A percentile compares a stretch with the other conserved stretches of the same genome.
phyloP scores from a whole-genome alignment of 2,113 vertebrate genomes.

The Dicentrarchus labrax region DNA sequence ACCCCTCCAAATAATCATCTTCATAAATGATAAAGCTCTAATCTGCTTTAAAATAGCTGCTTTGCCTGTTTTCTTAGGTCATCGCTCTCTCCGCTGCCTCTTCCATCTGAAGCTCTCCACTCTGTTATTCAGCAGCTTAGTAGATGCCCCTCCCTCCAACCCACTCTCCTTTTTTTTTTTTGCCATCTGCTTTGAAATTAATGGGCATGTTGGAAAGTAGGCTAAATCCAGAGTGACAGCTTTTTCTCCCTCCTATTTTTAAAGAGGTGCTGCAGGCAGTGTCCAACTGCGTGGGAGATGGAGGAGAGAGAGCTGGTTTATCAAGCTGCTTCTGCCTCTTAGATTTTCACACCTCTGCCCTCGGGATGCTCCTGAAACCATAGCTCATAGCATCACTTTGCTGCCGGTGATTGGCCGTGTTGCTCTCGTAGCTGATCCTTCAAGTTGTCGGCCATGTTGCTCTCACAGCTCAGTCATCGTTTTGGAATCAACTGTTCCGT shows the following conservation, averaged over 20 bases:
- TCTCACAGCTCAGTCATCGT: not conserved
- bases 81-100: slow-evolving; percentile 8
- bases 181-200: slow-evolving; percentile 85
- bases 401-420: slow-evolving; percentile 10
- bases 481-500: not conserved
- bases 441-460: not conserved
- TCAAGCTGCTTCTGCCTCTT: slow-evolving; percentile 58
- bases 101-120: slow-evolving; percentile 45
- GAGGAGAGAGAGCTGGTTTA: slow-evolving; percentile 45
- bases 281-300: slow-evolving; percentile 65
- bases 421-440: not conserved
- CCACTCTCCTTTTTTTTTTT: slow-evolving; percentile 46
- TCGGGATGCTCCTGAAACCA: slow-evolving; percentile 41
- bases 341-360: slow-evolving; percentile 60
- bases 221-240: slow-evolving; percentile 84
- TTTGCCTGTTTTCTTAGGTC: slow-evolving; percentile 46
- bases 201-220: slow-evolving; percentile 82
- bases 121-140: slow-evolving; percentile 77
- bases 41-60: slow-evolving; percentile 56
- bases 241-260: slow-evolving; percentile 73
- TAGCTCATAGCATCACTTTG: slow-evolving; percentile 39
- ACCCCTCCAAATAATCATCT: slow-evolving; percentile 23
- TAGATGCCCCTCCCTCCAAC: slow-evolving; percentile 51
- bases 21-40: slow-evolving; percentile 45
- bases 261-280: slow-evolving; percentile 71